Evolutionary conservation across 2,888 invertebrate genomes (phyloP), one percentile per base, ranked within the genome.

Genomic region (Cordylochernes scorpioides): DNA sequence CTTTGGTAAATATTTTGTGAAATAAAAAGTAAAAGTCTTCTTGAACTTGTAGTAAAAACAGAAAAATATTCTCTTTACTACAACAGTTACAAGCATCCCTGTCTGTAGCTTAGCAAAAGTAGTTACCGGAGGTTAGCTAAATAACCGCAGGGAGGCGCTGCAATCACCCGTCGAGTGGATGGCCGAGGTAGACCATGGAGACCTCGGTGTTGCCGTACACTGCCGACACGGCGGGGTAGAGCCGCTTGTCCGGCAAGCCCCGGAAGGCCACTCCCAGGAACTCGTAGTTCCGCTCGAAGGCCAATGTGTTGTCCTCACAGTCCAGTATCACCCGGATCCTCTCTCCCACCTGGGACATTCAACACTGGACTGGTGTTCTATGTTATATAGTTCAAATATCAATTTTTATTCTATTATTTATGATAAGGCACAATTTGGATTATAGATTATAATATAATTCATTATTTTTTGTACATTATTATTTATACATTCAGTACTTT

Each of bases 151-250:
- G n/a, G n/a, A n/a, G n/a, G n/a, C n/a, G n/a, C n/a, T n/a, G n/a
- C n/a, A n/a, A n/a, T 38, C 35, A 84, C 59, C 88, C 88, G 65
- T 88, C 86, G 48, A 84, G 55, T n/a, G 94, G 91, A 39, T 74
- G 71, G 40, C 94, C 94, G 46, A 88, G 60, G 55, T 97, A 97
- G 24, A 91, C 82, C 88, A 97, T 91, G 19, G 91, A 86, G 22
- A 97, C 86, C 64, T 97, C 91, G 27, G 91, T 94, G 53, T 97
- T 94, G 35, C 94, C 94, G 60, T 94, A 97, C 8, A 97, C 94
- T 35, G 91, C 91, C 27, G 91, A 88, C 29, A 91, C 78, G 35
- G 91, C 77, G 35, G 94, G 91, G 55, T 72, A 97, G 30, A 94
- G 61, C 53, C 70, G 72, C 51, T 78, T 82, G 49, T 75, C 74